phyloP scores from a whole-genome alignment of 2,797 vertebrate genomes.

The Sylvia borin region DNA sequence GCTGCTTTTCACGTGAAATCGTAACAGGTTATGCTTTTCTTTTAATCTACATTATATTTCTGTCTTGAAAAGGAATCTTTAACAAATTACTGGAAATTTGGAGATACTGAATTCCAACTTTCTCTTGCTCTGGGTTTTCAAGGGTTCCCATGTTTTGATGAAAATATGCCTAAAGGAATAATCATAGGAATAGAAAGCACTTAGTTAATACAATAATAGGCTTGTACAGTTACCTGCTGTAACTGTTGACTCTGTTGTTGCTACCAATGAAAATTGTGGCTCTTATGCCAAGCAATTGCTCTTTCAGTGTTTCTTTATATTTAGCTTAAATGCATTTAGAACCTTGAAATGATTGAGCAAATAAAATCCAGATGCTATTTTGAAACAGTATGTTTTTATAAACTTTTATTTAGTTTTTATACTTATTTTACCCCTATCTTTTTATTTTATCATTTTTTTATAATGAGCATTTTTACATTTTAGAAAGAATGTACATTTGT shows the following conservation, averaged over 20 bases:
- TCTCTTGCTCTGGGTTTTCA: conserved; percentile 1
- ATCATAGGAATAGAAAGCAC: conserved; percentile 6
- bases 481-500: neutral
- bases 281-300: neutral
- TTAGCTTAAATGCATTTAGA: neutral
- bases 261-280: conserved; percentile 1
- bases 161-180: conserved; percentile 49
- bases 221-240: neutral
- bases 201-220: conserved; percentile 36
- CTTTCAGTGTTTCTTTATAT: neutral
- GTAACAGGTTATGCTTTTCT: neutral
- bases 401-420: neutral
- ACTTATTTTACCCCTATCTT: neutral
- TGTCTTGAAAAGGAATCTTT: neutral
- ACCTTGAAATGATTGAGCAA: neutral
- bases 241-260: conserved; percentile 23
- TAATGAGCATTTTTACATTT: neutral
- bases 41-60: neutral
- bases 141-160: conserved; percentile 41
- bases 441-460: neutral
- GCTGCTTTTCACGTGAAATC: neutral
- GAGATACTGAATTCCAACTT: neutral
- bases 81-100: neutral
- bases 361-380: neutral
- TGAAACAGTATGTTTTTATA: neutral